These are phyloP conservation scores for Miniopterus natalensis DNA, from an alignment of 2,113 vertebrate genomes.

Conservation along the genomic window DNA sequence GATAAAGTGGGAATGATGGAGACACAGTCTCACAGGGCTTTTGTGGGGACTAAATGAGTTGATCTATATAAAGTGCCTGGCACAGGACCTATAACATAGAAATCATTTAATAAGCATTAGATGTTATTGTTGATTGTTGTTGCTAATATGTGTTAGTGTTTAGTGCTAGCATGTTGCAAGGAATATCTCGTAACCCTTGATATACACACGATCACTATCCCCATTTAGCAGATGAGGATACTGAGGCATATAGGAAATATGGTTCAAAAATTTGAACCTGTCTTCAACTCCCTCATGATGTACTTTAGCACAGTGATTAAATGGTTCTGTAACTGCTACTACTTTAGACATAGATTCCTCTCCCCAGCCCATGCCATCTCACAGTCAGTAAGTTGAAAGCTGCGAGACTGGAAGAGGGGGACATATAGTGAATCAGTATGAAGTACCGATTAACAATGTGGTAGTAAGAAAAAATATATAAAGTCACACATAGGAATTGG, in stretches of 20 bases:
- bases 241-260: not conserved
- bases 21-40: not conserved
- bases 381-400: not conserved
- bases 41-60: not conserved
- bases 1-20: conserved; percentile 24
- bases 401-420: not conserved
- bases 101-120: not conserved
- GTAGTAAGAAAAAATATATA: not conserved
- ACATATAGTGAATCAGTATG: not conserved
- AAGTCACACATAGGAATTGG: not conserved
- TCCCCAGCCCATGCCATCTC: not conserved
- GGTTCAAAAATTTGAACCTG: not conserved
- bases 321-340: not conserved
- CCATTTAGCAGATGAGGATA: not conserved
- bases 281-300: not conserved
- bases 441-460: not conserved
- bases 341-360: not conserved
- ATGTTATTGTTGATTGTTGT: not conserved
- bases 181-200: not conserved
- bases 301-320: not conserved
- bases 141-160: not conserved
- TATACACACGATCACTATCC: not conserved
- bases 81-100: not conserved
- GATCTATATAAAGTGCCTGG: not conserved
- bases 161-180: not conserved